These are phyloP conservation scores for Emydura subglobosa DNA, from an alignment of 2,113 vertebrate species.

Conservation along the genomic window DNA sequence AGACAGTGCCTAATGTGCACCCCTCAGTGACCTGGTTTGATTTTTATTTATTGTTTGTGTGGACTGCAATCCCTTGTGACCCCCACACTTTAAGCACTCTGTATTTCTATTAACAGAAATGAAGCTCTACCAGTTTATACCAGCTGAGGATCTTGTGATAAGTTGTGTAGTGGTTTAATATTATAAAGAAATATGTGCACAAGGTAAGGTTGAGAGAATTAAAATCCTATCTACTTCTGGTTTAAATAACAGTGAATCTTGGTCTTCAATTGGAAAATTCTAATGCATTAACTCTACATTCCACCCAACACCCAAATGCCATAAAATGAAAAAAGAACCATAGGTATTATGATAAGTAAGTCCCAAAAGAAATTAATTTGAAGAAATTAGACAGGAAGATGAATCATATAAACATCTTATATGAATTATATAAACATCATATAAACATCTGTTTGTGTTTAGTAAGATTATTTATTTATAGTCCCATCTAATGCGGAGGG, in stretches of 20 bases:
- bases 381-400: not conserved
- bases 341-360: not conserved
- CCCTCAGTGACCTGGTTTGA: not conserved
- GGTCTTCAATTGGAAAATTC: not conserved
- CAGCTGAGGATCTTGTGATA: not conserved
- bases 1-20: not conserved
- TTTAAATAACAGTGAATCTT: not conserved
- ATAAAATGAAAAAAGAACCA: not conserved
- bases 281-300: not conserved
- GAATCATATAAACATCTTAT: not conserved
- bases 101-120: not conserved
- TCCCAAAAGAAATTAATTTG: not conserved
- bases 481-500: not conserved
- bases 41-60: not conserved
- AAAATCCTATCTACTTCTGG: not conserved
- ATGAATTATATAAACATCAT: not conserved
- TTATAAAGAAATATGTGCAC: not conserved
- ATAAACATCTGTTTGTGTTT: not conserved
- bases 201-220: not conserved
- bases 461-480: not conserved
- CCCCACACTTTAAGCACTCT: not conserved
- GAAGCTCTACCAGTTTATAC: not conserved
- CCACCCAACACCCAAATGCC: not conserved
- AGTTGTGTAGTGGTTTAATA: not conserved
- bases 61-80: not conserved